Conservation (phyloP, 2,888 invertebrate genomes). For the Agrochola litura region DNA sequence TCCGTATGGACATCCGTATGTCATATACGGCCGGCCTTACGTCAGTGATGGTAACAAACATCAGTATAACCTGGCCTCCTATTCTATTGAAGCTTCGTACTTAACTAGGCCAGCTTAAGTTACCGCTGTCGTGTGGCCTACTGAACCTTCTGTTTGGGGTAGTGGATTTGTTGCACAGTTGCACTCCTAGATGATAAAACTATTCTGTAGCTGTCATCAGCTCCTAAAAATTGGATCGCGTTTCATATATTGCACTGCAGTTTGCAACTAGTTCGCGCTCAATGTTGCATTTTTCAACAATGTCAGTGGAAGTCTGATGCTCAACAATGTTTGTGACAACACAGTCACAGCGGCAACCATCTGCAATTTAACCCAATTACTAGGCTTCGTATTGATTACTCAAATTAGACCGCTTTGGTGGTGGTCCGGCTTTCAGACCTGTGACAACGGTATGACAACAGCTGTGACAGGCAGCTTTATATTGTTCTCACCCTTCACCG, state of each 20-base stretch:
- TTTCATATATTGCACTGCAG: not conserved
- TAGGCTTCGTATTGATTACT: not conserved
- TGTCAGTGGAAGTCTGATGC: not conserved
- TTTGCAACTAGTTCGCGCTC: not conserved
- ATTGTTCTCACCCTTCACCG: not conserved
- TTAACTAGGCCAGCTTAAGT: not conserved
- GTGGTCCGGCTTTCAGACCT: not conserved
- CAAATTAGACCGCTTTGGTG: not conserved
- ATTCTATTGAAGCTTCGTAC: not conserved
- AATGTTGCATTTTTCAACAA: not conserved
- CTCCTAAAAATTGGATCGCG: not conserved
- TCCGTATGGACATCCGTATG: slow-evolving; percentile 1
- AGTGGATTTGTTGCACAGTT: not conserved
- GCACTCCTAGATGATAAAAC: too few relatives aligned
- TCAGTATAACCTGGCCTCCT: not conserved
- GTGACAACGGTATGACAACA: slow-evolving; percentile 42
- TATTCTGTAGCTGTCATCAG: too few relatives aligned
- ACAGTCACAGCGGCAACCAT: not conserved
- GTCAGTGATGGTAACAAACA: not conserved
- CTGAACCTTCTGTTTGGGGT: not conserved
- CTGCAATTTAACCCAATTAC: slow-evolving; percentile 4
- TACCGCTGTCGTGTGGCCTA: not conserved
- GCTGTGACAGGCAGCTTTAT: slow-evolving; percentile 21
- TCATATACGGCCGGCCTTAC: not conserved
- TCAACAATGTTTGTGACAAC: not conserved